These are phyloP conservation scores for Zenarchopterus dispar DNA, from an alignment of 2,797 vertebrate genomes.

Conservation along the genomic window DNA sequence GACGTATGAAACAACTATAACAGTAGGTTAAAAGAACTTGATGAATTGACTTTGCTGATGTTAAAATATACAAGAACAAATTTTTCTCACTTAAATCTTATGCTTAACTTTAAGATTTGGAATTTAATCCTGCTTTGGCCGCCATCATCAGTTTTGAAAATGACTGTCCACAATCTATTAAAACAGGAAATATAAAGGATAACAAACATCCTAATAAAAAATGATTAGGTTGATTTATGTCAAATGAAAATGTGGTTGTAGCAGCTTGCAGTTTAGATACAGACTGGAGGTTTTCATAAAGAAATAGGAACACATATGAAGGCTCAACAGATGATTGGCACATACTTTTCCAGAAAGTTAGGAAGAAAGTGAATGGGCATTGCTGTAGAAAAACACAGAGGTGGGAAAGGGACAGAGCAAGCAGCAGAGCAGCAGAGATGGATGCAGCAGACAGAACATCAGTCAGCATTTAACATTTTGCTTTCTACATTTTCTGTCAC, in stretches of 20 bases:
- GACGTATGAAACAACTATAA: too few relatives aligned
- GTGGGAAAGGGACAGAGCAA: constrained; percentile 15
- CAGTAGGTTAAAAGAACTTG: too few relatives aligned
- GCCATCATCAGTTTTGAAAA: background rate
- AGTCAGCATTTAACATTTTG: constrained; percentile 69
- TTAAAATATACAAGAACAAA: too few relatives aligned
- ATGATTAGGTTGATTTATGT: background rate
- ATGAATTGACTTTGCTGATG: too few relatives aligned
- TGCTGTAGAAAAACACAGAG: constrained; percentile 19
- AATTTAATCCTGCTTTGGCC: background rate
- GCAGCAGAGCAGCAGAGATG: constrained; percentile 26
- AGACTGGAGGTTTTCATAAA: constrained; percentile 2
- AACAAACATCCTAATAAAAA: background rate
- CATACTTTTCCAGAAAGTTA: constrained; percentile 24
- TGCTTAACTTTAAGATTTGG: too few relatives aligned
- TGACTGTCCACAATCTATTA: too few relatives aligned
- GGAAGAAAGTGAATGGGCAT: background rate
- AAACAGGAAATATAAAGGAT: background rate
- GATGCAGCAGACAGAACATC: constrained; percentile 56
- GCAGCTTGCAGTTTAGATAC: constrained; percentile 1
- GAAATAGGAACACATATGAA: constrained; percentile 12
- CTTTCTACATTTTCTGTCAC: constrained; percentile 67
- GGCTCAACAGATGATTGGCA: constrained; percentile 20
- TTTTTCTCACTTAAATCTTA: too few relatives aligned
- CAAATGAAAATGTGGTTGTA: background rate